Evolutionary conservation across 2,113 vertebrate species (phyloP).

Genomic region (Brevimyrus niger): DNA sequence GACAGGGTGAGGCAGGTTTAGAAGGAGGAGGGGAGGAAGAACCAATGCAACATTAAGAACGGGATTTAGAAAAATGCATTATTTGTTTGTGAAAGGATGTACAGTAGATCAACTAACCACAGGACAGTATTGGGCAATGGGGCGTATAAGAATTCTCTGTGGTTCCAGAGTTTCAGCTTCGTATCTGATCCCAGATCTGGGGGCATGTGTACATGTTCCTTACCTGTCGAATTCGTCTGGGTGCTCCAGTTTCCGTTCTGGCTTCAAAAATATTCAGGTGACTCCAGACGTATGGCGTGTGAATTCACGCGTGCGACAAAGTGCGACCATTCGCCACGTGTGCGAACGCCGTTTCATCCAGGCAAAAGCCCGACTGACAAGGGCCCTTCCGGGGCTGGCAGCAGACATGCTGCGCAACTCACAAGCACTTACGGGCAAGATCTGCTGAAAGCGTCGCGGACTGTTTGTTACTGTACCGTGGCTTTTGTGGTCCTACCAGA

Average conservation of each 20-base stretch:
- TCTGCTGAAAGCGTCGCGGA: neutral
- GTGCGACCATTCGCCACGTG: neutral
- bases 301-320: neutral
- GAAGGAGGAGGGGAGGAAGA: neutral
- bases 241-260: neutral
- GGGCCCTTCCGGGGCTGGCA: neutral
- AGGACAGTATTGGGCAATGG: neutral
- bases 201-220: neutral
- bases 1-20: neutral
- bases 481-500: neutral
- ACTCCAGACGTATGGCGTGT: neutral
- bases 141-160: neutral
- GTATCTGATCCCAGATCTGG: neutral
- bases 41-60: neutral
- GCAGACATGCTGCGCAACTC: neutral
- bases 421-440: neutral
- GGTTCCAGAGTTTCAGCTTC: neutral
- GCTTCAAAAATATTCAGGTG: neutral
- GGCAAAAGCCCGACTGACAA: neutral
- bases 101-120: neutral
- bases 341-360: neutral
- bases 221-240: neutral
- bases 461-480: too few relatives aligned
- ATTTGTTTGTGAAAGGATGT: neutral
- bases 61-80: neutral